phyloP scores from a whole-genome alignment of 2,113 vertebrate genomes.

The Cyprinodon brontotheroides region DNA sequence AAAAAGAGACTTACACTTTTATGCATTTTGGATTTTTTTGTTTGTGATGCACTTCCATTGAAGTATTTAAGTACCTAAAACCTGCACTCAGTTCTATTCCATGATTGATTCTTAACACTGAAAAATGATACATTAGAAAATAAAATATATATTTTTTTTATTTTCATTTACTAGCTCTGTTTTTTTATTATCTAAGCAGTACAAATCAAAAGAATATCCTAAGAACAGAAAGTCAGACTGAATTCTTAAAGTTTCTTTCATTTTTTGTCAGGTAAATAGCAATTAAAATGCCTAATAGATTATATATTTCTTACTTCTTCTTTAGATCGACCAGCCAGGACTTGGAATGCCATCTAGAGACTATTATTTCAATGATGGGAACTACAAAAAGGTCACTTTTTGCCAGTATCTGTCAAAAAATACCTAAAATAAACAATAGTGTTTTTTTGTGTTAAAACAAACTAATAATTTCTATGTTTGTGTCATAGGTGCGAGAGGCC shows the following conservation, averaged over 20 bases:
- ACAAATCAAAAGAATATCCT: background rate
- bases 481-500: slow-evolving; percentile 87
- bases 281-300: background rate
- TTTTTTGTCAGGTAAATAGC: no score
- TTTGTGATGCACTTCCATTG: background rate
- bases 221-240: no score
- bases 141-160: background rate
- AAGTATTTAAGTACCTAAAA: background rate
- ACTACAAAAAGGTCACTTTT: slow-evolving; percentile 83
- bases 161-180: background rate
- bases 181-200: background rate
- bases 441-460: background rate
- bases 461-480: slow-evolving; percentile 4
- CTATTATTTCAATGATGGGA: slow-evolving; percentile 90
- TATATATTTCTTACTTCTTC: slow-evolving; percentile 12
- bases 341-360: slow-evolving; percentile 96
- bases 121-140: background rate
- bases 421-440: background rate
- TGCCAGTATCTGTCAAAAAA: background rate
- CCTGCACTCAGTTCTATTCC: background rate
- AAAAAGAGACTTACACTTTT: background rate
- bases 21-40: background rate
- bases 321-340: slow-evolving; percentile 92
- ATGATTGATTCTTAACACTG: background rate
- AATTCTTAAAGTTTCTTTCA: background rate